Conservation (phyloP, 2,888 invertebrate species). For the Villa cingulata region DNA sequence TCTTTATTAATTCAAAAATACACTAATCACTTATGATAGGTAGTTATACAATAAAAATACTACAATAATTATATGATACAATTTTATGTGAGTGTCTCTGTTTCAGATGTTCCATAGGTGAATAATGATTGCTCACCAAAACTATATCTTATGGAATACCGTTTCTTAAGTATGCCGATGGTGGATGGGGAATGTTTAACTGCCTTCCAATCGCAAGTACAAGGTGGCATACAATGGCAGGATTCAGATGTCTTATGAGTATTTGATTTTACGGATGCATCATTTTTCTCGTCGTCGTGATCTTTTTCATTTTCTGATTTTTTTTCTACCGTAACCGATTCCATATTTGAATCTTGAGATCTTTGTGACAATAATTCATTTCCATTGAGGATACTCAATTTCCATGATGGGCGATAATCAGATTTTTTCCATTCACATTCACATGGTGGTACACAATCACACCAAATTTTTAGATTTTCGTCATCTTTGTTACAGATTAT, state of each 20-base stretch:
- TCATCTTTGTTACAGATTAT: too few species aligned
- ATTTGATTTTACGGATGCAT: not conserved
- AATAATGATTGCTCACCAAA: too few species aligned
- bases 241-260: not conserved
- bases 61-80: too few species aligned
- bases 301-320: not conserved
- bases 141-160: too few species aligned
- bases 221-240: slow-evolving; percentile 7
- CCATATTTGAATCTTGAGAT: not conserved
- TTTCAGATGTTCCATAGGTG: too few species aligned
- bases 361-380: not conserved
- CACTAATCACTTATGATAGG: too few species aligned
- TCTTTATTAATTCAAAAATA: too few species aligned
- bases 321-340: not conserved
- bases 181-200: too few species aligned
- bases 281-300: not conserved
- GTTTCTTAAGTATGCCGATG: too few species aligned
- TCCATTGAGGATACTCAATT: slow-evolving; percentile 4
- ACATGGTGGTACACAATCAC: slow-evolving; percentile 22
- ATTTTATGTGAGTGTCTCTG: too few species aligned
- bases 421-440: slow-evolving; percentile 20
- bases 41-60: too few species aligned
- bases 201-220: slow-evolving; percentile 6
- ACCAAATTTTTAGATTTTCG: not conserved
- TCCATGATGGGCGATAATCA: slow-evolving; percentile 13